phyloP scores from a whole-genome alignment of 2,888 invertebrate species.

The Standfussiana lucernea region DNA sequence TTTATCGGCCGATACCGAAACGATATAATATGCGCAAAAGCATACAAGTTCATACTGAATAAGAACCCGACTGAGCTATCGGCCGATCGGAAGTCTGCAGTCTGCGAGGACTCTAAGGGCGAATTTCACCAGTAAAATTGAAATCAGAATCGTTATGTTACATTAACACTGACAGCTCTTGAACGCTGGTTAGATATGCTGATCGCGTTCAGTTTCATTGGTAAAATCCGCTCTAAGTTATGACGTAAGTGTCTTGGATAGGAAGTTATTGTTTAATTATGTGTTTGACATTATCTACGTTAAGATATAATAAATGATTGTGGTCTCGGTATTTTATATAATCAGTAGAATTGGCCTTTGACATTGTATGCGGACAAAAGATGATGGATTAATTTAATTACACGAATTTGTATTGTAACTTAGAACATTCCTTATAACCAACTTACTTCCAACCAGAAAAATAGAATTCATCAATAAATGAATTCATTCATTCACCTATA shows the following conservation, averaged over 20 bases:
- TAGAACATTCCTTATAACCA: background rate
- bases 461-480: background rate
- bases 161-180: background rate
- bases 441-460: background rate
- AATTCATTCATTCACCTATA: too few species aligned
- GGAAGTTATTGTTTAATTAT: background rate
- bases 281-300: background rate
- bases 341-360: background rate
- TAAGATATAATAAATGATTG: background rate
- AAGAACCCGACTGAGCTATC: too few species aligned
- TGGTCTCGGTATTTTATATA: background rate
- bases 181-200: background rate
- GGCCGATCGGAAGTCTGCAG: too few species aligned
- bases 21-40: too few species aligned
- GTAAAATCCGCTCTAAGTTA: background rate
- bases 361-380: background rate
- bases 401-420: background rate
- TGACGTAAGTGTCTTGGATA: background rate
- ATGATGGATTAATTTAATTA: background rate
- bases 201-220: background rate
- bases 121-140: too few species aligned
- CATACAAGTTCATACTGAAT: too few species aligned
- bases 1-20: too few species aligned
- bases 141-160: too few species aligned
- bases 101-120: too few species aligned